These are phyloP conservation scores for Camponotus floridanus DNA, from an alignment of 1,140 invertebrate species.

Conservation along the genomic window DNA sequence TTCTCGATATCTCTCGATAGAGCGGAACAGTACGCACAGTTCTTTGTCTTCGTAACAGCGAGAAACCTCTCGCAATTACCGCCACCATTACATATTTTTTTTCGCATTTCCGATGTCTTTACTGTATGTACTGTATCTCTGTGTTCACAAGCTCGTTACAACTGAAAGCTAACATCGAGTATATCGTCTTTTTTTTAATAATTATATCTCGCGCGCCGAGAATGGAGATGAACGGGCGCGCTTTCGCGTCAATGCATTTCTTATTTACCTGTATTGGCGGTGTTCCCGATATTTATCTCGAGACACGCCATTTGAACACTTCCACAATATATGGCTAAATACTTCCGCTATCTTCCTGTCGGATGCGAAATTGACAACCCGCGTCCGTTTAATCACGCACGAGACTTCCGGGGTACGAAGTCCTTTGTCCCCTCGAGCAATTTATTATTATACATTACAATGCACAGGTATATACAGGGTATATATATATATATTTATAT, in stretches of 20 bases:
- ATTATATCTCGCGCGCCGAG: slow-evolving; percentile 40
- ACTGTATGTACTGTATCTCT: neutral
- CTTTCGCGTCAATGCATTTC: neutral
- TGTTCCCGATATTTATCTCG: neutral
- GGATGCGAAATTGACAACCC: slow-evolving; percentile 15
- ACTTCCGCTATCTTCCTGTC: slow-evolving; percentile 12
- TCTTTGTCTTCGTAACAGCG: slow-evolving; percentile 20
- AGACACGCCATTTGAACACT: slow-evolving; percentile 50
- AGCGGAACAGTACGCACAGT: neutral
- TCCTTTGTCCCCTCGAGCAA: neutral
- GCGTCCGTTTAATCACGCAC: slow-evolving; percentile 43
- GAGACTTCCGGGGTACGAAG: slow-evolving; percentile 31
- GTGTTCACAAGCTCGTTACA: slow-evolving; percentile 60
- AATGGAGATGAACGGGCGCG: slow-evolving; percentile 16
- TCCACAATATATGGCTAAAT: slow-evolving; percentile 45
- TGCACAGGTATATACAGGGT: slow-evolving; percentile 54
- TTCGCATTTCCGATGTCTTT: slow-evolving; percentile 26
- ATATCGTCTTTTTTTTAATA: slow-evolving; percentile 44
- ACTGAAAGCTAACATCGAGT: slow-evolving; percentile 61
- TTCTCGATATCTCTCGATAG: slow-evolving; percentile 30
- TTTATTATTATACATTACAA: slow-evolving; percentile 59
- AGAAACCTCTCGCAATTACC: slow-evolving; percentile 13
- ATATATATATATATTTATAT: neutral
- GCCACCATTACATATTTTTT: slow-evolving; percentile 31
- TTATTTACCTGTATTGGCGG: slow-evolving; percentile 32